Percentiles rank a stretch among this genome's conserved stretches.
These are phyloP conservation scores for Sceloporus undulatus DNA, from an alignment of 2,113 vertebrate species.

Conservation along the genomic window DNA sequence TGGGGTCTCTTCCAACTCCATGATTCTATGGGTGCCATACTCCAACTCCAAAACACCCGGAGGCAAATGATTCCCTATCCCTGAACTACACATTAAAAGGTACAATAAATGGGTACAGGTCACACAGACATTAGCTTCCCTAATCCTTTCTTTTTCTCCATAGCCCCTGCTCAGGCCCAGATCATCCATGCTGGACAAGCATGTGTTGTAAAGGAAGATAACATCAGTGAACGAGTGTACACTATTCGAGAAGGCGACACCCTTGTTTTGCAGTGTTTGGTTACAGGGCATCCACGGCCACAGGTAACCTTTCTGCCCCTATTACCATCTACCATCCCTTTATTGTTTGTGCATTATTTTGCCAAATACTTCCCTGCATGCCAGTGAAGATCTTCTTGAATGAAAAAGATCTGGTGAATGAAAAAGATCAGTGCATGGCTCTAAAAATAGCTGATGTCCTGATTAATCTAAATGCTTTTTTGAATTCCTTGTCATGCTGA, in stretches of 20 bases:
- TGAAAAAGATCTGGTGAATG: not conserved
- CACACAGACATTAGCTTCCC: not conserved
- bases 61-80: too few species aligned
- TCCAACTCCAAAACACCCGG: too few species aligned
- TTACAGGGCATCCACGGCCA: constrained; percentile 95
- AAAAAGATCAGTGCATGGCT: constrained; percentile 15
- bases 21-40: too few species aligned
- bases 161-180: constrained; percentile 96
- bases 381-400: not conserved
- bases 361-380: not conserved
- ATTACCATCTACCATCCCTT: not conserved
- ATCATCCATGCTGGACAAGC: constrained; percentile 96
- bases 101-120: not conserved
- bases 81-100: too few species aligned
- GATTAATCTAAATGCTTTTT: not conserved
- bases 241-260: constrained; percentile 97
- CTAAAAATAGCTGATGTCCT: not conserved
- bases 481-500: not conserved
- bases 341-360: not conserved
- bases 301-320: constrained; percentile 82
- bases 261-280: constrained; percentile 92
- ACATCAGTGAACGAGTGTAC: constrained; percentile 96
- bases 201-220: constrained; percentile 96
- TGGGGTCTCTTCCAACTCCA: too few species aligned
- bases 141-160: constrained; percentile 22